A percentile compares a stretch with the other conserved stretches of the same genome.
phyloP scores from a whole-genome alignment of 2,888 invertebrate genomes.

The Rambutsinella grinnellia region DNA sequence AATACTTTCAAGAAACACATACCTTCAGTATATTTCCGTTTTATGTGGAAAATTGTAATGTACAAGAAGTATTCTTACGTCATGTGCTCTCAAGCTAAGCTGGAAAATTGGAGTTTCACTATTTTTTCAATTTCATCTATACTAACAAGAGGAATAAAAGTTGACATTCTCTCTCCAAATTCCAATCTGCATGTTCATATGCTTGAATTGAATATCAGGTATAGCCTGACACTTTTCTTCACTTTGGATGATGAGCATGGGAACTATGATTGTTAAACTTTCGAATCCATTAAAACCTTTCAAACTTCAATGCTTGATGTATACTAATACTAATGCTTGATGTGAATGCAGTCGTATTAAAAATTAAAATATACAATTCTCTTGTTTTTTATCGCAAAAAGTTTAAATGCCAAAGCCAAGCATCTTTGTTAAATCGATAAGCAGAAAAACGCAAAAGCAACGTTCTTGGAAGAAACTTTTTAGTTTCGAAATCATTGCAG shows the following conservation, averaged over 20 bases:
- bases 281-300: background rate
- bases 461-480: background rate
- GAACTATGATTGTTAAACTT: background rate
- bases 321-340: background rate
- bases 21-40: constrained; percentile 9
- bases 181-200: constrained; percentile 18
- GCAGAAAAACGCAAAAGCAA: background rate
- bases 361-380: constrained; percentile 15
- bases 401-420: too few relatives aligned
- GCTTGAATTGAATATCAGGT: background rate
- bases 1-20: background rate
- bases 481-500: background rate
- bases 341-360: background rate
- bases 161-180: constrained; percentile 15
- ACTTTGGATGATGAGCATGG: background rate
- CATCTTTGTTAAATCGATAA: constrained; percentile 16
- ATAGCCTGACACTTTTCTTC: background rate
- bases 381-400: constrained; percentile 4
- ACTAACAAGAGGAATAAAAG: background rate
- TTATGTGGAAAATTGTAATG: background rate
- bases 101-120: background rate
- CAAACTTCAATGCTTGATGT: background rate
- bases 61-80: background rate
- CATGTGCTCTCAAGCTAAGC: background rate
- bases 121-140: constrained; percentile 23